phyloP scores from a whole-genome alignment of 2,113 vertebrate genomes.

The Puma concolor region DNA sequence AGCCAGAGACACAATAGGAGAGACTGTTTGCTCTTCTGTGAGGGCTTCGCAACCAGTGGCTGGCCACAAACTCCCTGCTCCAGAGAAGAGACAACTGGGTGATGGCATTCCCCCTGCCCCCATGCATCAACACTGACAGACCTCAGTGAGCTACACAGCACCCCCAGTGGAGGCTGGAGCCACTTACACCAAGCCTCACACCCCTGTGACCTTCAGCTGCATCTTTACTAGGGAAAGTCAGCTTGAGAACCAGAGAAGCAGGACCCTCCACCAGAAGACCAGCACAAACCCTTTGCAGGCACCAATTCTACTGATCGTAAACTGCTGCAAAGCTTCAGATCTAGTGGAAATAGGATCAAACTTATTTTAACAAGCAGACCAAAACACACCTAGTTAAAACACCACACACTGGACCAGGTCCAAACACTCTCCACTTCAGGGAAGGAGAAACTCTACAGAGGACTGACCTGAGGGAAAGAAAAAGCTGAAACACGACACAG shows the following conservation, averaged over 20 bases:
- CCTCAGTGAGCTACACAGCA: neutral
- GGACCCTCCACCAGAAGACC: neutral
- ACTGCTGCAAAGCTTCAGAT: neutral
- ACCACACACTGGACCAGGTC: neutral
- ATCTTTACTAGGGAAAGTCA: neutral
- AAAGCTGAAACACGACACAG: neutral
- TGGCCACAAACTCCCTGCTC: neutral
- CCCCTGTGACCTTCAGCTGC: neutral
- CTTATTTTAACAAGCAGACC: neutral
- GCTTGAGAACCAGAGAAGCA: neutral
- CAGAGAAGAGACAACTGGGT: neutral
- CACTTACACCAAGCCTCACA: neutral
- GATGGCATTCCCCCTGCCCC: neutral
- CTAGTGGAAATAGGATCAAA: neutral
- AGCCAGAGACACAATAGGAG: neutral
- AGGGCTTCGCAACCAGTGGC: neutral
- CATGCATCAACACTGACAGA: neutral
- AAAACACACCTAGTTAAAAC: neutral
- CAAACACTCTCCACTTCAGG: neutral
- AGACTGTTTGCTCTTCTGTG: neutral
- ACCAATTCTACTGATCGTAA: neutral
- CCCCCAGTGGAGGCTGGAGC: neutral
- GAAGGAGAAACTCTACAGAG: neutral
- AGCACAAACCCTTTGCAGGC: neutral
- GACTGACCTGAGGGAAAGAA: neutral